These are phyloP conservation scores for Scaptodrosophila lebanonensis DNA, from an alignment of 1,140 invertebrate species.

Conservation along the genomic window DNA sequence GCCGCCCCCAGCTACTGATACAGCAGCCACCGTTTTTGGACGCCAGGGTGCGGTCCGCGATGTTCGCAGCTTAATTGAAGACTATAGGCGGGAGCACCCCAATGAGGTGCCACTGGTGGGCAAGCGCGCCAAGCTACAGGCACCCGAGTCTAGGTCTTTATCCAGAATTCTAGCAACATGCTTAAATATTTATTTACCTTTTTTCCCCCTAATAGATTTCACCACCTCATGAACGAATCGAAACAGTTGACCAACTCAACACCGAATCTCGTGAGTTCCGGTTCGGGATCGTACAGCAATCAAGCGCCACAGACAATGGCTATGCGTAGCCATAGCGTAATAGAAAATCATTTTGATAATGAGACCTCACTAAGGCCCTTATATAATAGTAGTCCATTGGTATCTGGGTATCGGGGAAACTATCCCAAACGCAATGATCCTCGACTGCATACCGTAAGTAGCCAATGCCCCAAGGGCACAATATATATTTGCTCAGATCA, in stretches of 20 bases:
- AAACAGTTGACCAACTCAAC: slow-evolving; percentile 19
- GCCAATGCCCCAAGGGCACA: too few species aligned
- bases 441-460: too few species aligned
- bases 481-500: too few species aligned
- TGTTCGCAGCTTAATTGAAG: slow-evolving; percentile 1
- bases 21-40: slow-evolving; percentile 3
- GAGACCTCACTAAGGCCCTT: slow-evolving; percentile 31
- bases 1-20: not conserved
- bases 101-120: slow-evolving; percentile 12
- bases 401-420: not conserved
- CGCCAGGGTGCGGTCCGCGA: slow-evolving; percentile 7
- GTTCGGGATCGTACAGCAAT: not conserved
- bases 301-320: not conserved
- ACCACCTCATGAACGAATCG: slow-evolving; percentile 13
- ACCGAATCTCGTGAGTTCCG: slow-evolving; percentile 11
- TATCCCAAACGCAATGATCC: not conserved
- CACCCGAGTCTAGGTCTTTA: slow-evolving; percentile 22
- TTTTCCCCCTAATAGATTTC: slow-evolving; percentile 14
- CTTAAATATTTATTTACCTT: not conserved
- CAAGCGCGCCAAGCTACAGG: slow-evolving; percentile 23
- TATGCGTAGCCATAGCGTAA: slow-evolving; percentile 1
- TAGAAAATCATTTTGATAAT: slow-evolving; percentile 37
- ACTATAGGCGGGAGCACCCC: slow-evolving; percentile 1
- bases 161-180: not conserved
- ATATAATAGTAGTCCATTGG: slow-evolving; percentile 52